phyloP scores from a whole-genome alignment of 2,888 invertebrate species.

The Drosophila sordidula region DNA sequence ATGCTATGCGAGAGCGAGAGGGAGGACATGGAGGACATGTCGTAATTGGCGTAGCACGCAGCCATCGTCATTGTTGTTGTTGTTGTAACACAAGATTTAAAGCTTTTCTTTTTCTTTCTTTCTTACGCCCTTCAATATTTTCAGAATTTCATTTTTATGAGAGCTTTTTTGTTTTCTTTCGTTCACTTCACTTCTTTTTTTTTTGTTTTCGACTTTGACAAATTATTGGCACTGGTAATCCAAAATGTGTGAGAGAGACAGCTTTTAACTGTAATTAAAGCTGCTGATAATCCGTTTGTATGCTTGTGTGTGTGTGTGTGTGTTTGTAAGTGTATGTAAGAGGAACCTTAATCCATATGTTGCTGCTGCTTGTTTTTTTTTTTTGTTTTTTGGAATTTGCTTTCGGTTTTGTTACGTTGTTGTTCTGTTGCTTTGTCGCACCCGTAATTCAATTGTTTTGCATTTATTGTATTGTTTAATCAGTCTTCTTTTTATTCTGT shows the following conservation, averaged over 20 bases:
- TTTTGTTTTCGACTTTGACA: constrained; percentile 21
- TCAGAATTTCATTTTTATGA: constrained; percentile 55
- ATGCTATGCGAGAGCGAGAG: constrained; percentile 82
- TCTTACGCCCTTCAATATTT: constrained; percentile 4
- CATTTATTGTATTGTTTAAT: constrained; percentile 62
- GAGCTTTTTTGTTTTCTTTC: constrained; percentile 40
- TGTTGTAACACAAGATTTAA: constrained; percentile 32
- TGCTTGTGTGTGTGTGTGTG: constrained; percentile 38
- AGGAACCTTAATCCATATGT: constrained; percentile 84
- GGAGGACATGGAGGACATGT: constrained; percentile 79
- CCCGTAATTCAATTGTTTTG: constrained; percentile 53
- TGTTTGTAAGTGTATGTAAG: constrained; percentile 36
- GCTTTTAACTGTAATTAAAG: constrained; percentile 66
- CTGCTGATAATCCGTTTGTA: constrained; percentile 73
- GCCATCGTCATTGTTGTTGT: constrained; percentile 84
- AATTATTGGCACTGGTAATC: constrained; percentile 84
- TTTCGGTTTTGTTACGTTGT: constrained; percentile 30
- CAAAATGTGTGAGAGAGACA: constrained; percentile 63
- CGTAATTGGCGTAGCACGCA: constrained; percentile 85
- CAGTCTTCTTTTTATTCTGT: constrained; percentile 70
- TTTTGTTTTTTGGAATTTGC: constrained; percentile 25
- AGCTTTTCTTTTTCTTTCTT: constrained; percentile 10
- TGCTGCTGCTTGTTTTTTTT: constrained; percentile 39
- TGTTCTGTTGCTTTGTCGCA: constrained; percentile 34
- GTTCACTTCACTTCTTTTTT: constrained; percentile 44